Base-by-base conservation (phyloP, 1,140 invertebrate species). In the Pseudomyrmex sp. region DNA sequence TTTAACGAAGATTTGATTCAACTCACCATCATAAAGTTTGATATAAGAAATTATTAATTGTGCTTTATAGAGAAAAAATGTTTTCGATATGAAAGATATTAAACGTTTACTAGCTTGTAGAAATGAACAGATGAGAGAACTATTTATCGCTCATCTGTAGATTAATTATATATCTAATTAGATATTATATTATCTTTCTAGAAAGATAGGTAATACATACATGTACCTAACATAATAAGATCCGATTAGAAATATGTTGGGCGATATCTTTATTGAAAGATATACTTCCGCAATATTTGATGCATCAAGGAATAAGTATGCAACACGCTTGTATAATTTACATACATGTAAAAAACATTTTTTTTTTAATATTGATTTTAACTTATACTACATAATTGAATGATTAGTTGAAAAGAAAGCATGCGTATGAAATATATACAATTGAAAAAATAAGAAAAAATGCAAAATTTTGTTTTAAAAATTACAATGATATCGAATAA, bases 181-280 rank as follows among this genome's bases (percentile, higher is more conserved):
- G 2, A 26, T 26, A 26, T 26, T 26, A 26, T 26, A 26, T 26
- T 26, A 26, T 74, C 76, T 85, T 88, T 84, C 75, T 56, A 48
- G 3, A 84, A 88, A 85, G 46, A 58, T 44, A 23, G 74, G 66
- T 7, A 13, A 15, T 20, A 8, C 18, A 15, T 20, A 8, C 18
- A 23, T 44, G n/a, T 68, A 54, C 68, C 61, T 62, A 83, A 77
- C 2, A 5, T 75, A 83, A 88, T 88, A 88, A 88, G 58, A 52
- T 85, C 73, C 48, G 56, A 80, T 44, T 66, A 75, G 69, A 56
- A 87, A 86, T 77, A 87, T 61, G 35, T 35, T 54, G 56, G 62
- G n/a, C 56, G 86, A 88, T 79, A 83, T 70, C 56, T 77, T 88
- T 85, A 88, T 88, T 86, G 62, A 61, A 74, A 79, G 73, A 54